These are phyloP conservation scores for Notoglanidium macrostoma DNA, from an alignment of 2,797 vertebrate genomes.

Conservation along the genomic window DNA sequence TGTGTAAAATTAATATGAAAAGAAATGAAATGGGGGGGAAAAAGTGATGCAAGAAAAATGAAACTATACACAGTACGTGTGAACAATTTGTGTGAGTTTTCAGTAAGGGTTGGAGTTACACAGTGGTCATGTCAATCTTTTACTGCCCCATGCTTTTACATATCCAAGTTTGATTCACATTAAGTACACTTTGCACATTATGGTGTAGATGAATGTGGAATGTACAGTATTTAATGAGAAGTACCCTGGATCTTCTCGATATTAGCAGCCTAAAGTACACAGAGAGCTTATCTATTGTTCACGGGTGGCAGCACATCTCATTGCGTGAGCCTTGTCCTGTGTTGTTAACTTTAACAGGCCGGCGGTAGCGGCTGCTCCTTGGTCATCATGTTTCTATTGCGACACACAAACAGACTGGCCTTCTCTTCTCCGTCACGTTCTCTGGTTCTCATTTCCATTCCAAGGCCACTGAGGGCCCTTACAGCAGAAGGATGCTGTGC, in stretches of 20 bases:
- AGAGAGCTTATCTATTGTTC: background rate
- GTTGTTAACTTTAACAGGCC: constrained; percentile 21
- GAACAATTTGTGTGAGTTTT: background rate
- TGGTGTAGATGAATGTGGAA: background rate
- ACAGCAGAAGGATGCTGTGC: constrained; percentile 25
- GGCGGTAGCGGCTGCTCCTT: background rate
- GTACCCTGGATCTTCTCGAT: background rate
- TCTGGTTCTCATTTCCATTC: constrained; percentile 36
- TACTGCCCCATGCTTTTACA: background rate
- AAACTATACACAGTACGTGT: background rate
- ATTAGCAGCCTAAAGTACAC: background rate
- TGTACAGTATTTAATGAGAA: background rate
- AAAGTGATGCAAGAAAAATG: background rate
- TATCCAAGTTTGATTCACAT: background rate
- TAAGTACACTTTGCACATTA: background rate
- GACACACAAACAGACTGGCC: constrained; percentile 1
- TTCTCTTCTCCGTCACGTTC: background rate
- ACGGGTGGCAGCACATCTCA: constrained; percentile 1
- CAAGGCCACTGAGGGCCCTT: constrained; percentile 30
- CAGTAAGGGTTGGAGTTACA: background rate
- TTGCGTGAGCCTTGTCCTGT: constrained; percentile 6
- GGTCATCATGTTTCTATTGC: constrained; percentile 15
- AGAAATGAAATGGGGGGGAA: background rate
- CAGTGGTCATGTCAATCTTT: too few species aligned
- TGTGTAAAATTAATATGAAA: background rate